Evolutionary conservation across 1,140 invertebrate genomes (phyloP).

Genomic region (Matsumurasca onukii): DNA sequence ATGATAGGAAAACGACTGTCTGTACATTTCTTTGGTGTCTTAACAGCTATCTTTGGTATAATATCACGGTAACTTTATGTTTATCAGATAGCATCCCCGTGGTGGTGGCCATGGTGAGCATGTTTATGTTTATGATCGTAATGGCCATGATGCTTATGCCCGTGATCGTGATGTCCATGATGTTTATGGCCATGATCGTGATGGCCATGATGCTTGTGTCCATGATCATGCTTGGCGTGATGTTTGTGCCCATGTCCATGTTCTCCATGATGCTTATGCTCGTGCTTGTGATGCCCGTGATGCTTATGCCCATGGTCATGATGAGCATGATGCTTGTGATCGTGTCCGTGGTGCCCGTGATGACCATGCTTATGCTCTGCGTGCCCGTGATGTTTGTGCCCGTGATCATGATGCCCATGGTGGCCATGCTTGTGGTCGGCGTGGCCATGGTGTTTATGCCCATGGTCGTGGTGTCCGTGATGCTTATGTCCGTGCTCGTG

Average conservation of each 20-base stretch:
- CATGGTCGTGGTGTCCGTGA: constrained; percentile 12
- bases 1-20: too few relatives aligned
- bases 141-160: constrained; percentile 13
- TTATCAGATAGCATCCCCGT: too few relatives aligned
- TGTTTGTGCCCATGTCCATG: constrained; percentile 10
- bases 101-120: not conserved
- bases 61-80: too few relatives aligned
- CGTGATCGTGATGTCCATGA: not conserved
- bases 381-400: constrained; percentile 18
- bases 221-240: not conserved
- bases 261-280: constrained; percentile 17
- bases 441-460: constrained; percentile 18
- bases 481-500: constrained; percentile 17
- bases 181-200: constrained; percentile 9
- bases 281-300: constrained; percentile 3
- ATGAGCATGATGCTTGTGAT: constrained; percentile 13
- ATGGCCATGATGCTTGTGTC: constrained; percentile 14
- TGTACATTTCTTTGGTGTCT: too few relatives aligned
- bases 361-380: constrained; percentile 6
- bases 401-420: constrained; percentile 4
- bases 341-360: not conserved
- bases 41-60: too few relatives aligned
- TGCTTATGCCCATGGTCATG: constrained; percentile 1
- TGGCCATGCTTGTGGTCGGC: constrained; percentile 2
- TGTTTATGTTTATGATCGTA: constrained; percentile 3